Evolutionary conservation across 2,888 invertebrate species (phyloP), one percentile per base, ranked within the genome.

Genomic region (Drosophila mettleri): DNA sequence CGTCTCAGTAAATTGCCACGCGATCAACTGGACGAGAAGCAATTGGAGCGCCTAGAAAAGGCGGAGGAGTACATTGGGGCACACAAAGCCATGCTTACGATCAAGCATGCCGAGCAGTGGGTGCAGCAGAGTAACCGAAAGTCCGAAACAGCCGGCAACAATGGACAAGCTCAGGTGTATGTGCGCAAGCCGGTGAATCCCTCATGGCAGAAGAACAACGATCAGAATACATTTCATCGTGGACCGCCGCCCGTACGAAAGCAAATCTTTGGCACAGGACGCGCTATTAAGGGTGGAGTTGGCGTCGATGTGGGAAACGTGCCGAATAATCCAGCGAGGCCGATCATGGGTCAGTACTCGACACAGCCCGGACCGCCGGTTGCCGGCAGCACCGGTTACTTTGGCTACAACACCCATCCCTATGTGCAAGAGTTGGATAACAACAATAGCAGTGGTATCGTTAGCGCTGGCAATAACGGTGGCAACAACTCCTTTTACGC

Each of bases 51-150:
- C 0, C 54, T 90, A 22, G 54, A 76, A 12, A 85, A 84, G 8
- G 88, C 90, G n/a, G 73, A 78, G 55, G 90, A 90, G 58, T 72
- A 74, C 38, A 81, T 90, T 27, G 77, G 80, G 0, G 73, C 73
- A 0, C 85, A 90, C 54, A 90, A 89, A 49, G 76, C 79, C 0
- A 83, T 89, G 86, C 39, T 89, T 51, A 89, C 79, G 8, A 72
- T 87, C 0, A 87, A 87, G 27, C 78, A 87, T 45, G 85, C 86
- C 1, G 87, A 87, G 57, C 88, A 88, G 10, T 88, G 87, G 88
- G 88, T 86, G 22, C 85, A 76, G 38, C 85, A 88, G 36, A 64
- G 53, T 6, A 62, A 70, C 24, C 65, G 57, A 16, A 63, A 63
- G 9, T 4, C 41, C 0, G 38, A 48, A n/a, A 46, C 33, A 0